These are phyloP conservation scores for Tadarida brasiliensis DNA, from an alignment of 2,797 vertebrate genomes.

Conservation along the genomic window DNA sequence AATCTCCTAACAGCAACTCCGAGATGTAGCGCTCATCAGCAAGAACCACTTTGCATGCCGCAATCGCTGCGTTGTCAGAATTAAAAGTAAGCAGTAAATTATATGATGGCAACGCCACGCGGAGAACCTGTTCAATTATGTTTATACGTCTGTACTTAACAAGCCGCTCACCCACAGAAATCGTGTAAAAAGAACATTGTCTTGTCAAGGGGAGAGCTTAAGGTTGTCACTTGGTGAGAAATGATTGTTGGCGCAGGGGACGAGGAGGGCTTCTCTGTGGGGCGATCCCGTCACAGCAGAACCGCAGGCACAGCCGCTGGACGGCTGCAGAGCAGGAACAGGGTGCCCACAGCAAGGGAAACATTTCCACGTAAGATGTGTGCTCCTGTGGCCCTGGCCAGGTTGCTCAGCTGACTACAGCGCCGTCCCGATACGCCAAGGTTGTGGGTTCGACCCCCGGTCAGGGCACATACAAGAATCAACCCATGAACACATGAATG, in stretches of 20 bases:
- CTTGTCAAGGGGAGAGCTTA: not conserved
- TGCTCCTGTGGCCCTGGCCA: rapidly evolving
- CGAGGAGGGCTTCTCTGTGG: not conserved
- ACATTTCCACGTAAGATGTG: not conserved
- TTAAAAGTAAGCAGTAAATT: conserved; percentile 78
- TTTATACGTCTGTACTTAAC: not conserved
- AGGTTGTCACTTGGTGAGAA: conserved; percentile 59
- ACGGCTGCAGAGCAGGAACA: not conserved
- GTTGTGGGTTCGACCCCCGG: too few relatives aligned
- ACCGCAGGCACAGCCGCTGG: not conserved
- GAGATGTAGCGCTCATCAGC: conserved; percentile 63
- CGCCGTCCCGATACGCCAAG: rapidly evolving
- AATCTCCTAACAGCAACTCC: conserved; percentile 65
- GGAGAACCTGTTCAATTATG: not conserved
- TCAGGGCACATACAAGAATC: too few relatives aligned
- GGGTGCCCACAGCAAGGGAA: not conserved
- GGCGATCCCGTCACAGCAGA: conserved; percentile 52
- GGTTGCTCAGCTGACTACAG: too few relatives aligned
- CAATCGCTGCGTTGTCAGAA: conserved; percentile 64
- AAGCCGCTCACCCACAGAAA: conserved; percentile 47
- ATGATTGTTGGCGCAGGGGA: conserved; percentile 18
- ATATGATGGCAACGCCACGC: not conserved
- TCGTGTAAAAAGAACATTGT: conserved; percentile 7
- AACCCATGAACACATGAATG: too few relatives aligned
- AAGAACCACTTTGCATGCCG: conserved; percentile 49